phyloP scores from a whole-genome alignment of 2,888 invertebrate species.

The Leucophenga montana region DNA sequence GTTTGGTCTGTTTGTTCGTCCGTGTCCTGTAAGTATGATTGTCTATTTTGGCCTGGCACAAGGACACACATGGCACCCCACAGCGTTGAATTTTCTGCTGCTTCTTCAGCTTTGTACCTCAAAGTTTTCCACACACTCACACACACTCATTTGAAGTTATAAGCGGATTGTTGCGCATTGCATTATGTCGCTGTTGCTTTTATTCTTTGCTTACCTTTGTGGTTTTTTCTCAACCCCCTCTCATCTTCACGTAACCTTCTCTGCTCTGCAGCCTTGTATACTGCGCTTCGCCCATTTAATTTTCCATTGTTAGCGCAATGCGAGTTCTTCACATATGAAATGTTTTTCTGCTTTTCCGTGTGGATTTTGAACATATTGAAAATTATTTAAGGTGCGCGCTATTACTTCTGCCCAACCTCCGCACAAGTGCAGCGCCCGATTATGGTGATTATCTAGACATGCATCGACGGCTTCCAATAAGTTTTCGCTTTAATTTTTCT shows the following conservation, averaged over 20 bases:
- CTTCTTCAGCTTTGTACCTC: neutral
- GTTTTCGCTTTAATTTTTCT: neutral
- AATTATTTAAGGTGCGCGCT: constrained; percentile 57
- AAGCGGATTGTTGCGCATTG: constrained; percentile 55
- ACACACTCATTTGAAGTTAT: constrained; percentile 27
- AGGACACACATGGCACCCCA: constrained; percentile 38
- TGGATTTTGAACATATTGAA: constrained; percentile 53
- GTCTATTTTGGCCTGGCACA: constrained; percentile 12
- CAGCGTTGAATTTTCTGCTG: neutral
- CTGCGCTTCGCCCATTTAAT: constrained; percentile 48
- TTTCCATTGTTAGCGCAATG: constrained; percentile 53
- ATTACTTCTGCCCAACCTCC: neutral
- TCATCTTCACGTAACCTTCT: constrained; percentile 9
- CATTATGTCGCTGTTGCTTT: constrained; percentile 5
- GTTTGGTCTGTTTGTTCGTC: neutral
- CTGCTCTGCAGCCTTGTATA: constrained; percentile 41
- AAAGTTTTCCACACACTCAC: neutral
- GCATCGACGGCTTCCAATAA: constrained; percentile 38
- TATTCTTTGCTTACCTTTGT: constrained; percentile 6
- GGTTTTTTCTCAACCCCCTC: neutral
- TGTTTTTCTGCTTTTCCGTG: constrained; percentile 14
- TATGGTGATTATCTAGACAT: constrained; percentile 62
- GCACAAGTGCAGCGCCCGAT: constrained; percentile 63
- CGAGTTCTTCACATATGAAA: neutral
- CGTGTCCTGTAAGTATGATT: neutral